These are phyloP conservation scores for Eupithecia tripunctaria DNA, from an alignment of 2,888 invertebrate species.

Conservation along the genomic window DNA sequence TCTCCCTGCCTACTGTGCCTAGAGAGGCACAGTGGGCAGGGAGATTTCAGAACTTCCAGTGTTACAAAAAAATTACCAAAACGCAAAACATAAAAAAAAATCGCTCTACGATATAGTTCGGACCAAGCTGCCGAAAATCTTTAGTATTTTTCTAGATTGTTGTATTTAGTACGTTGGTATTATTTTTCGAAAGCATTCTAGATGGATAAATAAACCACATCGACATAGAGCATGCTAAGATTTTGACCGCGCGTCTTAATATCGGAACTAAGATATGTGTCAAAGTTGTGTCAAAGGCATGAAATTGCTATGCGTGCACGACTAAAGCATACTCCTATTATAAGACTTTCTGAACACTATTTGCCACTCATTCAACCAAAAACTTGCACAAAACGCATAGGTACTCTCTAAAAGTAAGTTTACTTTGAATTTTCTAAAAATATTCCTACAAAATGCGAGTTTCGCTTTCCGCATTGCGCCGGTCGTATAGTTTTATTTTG, in stretches of 20 bases:
- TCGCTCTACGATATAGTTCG: too few relatives aligned
- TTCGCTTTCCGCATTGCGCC: conserved; percentile 52
- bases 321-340: neutral
- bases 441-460: conserved; percentile 31
- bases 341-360: neutral
- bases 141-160: neutral
- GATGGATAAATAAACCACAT: neutral
- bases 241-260: neutral
- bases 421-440: conserved; percentile 33
- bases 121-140: neutral
- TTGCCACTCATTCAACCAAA: neutral
- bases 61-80: too few relatives aligned
- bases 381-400: neutral
- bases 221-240: neutral
- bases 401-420: neutral
- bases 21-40: neutral
- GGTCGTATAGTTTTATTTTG: conserved; percentile 61
- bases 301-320: neutral
- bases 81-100: neutral
- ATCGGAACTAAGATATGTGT: neutral
- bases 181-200: neutral
- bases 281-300: neutral
- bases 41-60: neutral
- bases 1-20: too few relatives aligned
- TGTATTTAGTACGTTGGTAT: neutral